Evolutionary conservation across 1,140 invertebrate genomes (phyloP).

Genomic region (Nasonia longicornis): DNA sequence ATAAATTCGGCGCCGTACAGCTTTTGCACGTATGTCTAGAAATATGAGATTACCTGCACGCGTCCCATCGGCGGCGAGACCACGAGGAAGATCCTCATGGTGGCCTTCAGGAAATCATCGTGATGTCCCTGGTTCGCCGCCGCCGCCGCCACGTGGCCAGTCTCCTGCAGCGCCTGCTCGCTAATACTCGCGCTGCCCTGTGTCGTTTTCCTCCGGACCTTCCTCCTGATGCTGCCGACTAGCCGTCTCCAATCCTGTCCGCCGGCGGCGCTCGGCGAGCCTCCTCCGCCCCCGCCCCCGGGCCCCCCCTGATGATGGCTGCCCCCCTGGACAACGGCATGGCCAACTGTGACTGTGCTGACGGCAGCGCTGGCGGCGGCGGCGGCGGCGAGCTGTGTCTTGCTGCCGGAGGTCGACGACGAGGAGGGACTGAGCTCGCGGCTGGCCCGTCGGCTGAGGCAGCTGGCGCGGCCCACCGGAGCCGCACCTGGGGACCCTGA

Average conservation of each 20-base stretch:
- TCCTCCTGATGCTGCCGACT: conserved; percentile 66
- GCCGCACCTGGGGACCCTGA: conserved; percentile 57
- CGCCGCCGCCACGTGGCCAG: too few species aligned
- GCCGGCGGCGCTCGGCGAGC: conserved; percentile 49
- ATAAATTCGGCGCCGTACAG: too few species aligned
- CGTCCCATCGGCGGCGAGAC: conserved; percentile 75
- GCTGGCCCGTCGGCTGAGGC: conserved; percentile 59
- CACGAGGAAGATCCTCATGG: conserved; percentile 77
- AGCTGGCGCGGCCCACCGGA: conserved; percentile 58
- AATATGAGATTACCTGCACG: conserved; percentile 70
- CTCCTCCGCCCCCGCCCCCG: conserved; percentile 48
- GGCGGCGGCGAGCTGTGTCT: not conserved
- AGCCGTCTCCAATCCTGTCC: conserved; percentile 67
- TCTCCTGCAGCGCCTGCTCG: conserved; percentile 45
- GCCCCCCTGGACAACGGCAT: conserved; percentile 30
- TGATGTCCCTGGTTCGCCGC: conserved; percentile 55
- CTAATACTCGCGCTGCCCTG: conserved; percentile 54
- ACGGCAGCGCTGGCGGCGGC: not conserved
- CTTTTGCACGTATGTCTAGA: too few species aligned
- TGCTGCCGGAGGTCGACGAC: conserved; percentile 42
- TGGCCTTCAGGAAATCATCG: conserved; percentile 74
- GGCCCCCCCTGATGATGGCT: conserved; percentile 44
- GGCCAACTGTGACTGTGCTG: not conserved
- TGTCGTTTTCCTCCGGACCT: conserved; percentile 58
- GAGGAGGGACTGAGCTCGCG: conserved; percentile 63